These are phyloP conservation scores for Aromia moschata DNA, from an alignment of 2,888 invertebrate genomes.

Conservation along the genomic window DNA sequence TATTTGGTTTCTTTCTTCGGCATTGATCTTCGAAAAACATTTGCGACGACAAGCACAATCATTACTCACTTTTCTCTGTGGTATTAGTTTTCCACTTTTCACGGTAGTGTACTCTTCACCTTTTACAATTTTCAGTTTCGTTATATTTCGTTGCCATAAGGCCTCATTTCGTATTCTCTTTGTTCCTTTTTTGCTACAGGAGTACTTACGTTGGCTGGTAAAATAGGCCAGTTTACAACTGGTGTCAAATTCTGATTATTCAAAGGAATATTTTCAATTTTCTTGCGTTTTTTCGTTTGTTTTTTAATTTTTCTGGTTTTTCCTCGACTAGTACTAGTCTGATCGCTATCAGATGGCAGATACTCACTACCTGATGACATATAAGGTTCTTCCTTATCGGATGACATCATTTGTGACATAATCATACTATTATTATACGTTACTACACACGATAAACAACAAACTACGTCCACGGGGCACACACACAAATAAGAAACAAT, in stretches of 20 bases:
- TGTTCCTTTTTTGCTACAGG: background rate
- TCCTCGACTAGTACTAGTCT: background rate
- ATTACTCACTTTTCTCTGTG: too few relatives aligned
- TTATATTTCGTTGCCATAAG: background rate
- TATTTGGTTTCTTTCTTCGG: too few relatives aligned
- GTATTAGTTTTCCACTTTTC: background rate
- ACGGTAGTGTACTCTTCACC: background rate
- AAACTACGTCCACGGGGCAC: background rate
- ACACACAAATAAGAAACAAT: background rate
- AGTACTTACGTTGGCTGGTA: background rate
- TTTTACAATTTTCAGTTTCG: background rate
- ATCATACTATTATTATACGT: background rate
- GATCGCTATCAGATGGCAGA: background rate
- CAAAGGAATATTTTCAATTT: background rate
- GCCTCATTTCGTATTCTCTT: background rate
- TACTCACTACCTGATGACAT: background rate
- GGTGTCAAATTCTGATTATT: background rate
- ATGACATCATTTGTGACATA: background rate
- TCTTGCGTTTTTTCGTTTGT: background rate
- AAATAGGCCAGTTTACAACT: background rate
- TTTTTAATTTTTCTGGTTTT: background rate
- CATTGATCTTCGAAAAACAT: too few relatives aligned
- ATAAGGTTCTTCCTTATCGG: background rate
- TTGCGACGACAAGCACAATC: too few relatives aligned
- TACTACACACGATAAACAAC: background rate